Conservation (phyloP, 2,888 invertebrate species). For the Diachrysia chrysitis region DNA sequence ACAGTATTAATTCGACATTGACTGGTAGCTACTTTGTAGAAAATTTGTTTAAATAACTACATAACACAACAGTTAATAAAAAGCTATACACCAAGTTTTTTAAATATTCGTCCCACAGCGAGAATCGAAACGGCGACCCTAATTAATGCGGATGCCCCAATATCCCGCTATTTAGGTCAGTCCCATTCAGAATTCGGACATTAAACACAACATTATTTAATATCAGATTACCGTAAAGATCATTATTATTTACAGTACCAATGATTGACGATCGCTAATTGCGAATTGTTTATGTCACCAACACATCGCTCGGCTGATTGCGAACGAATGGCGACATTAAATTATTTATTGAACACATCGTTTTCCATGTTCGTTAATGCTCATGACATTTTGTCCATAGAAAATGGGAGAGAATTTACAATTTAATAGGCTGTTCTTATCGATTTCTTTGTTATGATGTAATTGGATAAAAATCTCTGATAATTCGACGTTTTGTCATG, state of each 20-base stretch:
- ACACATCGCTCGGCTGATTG: constrained; percentile 44
- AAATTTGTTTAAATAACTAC: no score
- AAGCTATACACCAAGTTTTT: neutral
- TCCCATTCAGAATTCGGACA: constrained; percentile 10
- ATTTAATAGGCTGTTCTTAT: constrained; percentile 31
- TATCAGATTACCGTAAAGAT: constrained; percentile 42
- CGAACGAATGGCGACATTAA: constrained; percentile 32
- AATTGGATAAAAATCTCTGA: constrained; percentile 13
- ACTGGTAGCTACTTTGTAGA: no score
- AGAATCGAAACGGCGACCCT: neutral
- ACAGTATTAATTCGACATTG: neutral
- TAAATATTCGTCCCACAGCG: neutral
- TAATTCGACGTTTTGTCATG: constrained; percentile 16
- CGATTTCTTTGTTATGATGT: constrained; percentile 13
- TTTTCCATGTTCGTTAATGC: constrained; percentile 25
- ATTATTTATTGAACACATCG: constrained; percentile 43
- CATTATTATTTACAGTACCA: constrained; percentile 47
- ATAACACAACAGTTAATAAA: neutral
- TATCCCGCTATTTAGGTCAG: constrained; percentile 1
- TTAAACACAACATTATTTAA: constrained; percentile 24
- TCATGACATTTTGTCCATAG: constrained; percentile 11
- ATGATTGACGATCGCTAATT: constrained; percentile 62
- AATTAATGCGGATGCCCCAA: neutral
- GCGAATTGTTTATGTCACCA: constrained; percentile 54
- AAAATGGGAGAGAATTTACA: constrained; percentile 1